Evolutionary conservation across 2,113 vertebrate genomes (phyloP).

Genomic region (Panurus biarmicus): DNA sequence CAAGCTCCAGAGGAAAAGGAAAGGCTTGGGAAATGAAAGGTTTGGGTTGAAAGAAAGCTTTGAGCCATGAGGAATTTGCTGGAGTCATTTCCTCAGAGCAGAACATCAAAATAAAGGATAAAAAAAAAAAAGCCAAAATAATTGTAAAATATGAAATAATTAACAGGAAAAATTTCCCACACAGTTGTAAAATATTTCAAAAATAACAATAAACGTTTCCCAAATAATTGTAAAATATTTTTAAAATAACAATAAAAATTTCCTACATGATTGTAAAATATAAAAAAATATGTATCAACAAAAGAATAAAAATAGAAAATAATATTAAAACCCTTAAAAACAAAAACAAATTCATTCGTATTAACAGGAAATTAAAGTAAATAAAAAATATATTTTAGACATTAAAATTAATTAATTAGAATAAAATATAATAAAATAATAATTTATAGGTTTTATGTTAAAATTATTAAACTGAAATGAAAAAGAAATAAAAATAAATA

Average conservation of each 20-base stretch:
- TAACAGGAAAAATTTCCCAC: not conserved
- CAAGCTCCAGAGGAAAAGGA: not conserved
- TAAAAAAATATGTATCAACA: not conserved
- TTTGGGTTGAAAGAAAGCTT: not conserved
- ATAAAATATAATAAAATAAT: not conserved
- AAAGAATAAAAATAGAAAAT: not conserved
- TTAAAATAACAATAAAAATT: not conserved
- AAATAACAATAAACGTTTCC: not conserved
- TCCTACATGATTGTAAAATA: not conserved
- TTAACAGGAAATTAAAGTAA: not conserved
- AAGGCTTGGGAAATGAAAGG: not conserved
- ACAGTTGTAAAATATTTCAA: not conserved
- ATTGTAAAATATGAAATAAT: not conserved
- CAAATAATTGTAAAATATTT: not conserved
- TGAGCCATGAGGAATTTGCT: rapidly evolving
- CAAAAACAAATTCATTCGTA: not conserved
- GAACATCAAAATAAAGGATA: not conserved
- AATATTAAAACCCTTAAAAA: rapidly evolving
- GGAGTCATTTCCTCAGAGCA: not conserved
- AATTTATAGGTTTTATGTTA: not conserved
- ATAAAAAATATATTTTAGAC: too few relatives aligned
- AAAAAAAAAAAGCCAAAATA: not conserved
- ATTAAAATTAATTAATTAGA: not conserved
- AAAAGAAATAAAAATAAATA: not conserved
- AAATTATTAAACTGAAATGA: not conserved